Evolutionary conservation across 2,888 invertebrate genomes (phyloP).

Genomic region (Busseola fusca): DNA sequence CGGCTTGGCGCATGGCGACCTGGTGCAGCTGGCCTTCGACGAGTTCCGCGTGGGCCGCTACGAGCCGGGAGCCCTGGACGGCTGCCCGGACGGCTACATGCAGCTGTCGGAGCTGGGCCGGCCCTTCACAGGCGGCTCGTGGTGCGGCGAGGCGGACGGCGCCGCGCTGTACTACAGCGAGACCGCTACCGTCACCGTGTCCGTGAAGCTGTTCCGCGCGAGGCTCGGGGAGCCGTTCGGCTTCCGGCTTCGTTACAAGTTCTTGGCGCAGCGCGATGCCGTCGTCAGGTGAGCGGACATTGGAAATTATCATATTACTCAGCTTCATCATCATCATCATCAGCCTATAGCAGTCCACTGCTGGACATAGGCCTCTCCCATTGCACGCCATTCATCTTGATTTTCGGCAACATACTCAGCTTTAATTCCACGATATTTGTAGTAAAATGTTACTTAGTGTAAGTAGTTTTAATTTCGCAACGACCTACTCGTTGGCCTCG

Average conservation of each 20-base stretch:
- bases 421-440: not conserved
- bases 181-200: conserved; percentile 96
- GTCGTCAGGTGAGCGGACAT: conserved; percentile 89
- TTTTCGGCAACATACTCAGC: too few relatives aligned
- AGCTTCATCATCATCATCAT: too few relatives aligned
- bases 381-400: too few relatives aligned
- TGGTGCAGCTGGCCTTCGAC: conserved; percentile 96
- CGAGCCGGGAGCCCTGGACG: conserved; percentile 92
- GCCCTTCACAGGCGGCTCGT: conserved; percentile 96
- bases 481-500: too few relatives aligned
- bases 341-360: too few relatives aligned
- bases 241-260: conserved; percentile 94
- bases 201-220: conserved; percentile 93
- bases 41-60: conserved; percentile 96
- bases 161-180: conserved; percentile 96
- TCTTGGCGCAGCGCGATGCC: conserved; percentile 94
- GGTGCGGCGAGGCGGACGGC: conserved; percentile 95
- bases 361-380: too few relatives aligned
- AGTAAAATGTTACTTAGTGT: not conserved
- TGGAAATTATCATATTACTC: not conserved
- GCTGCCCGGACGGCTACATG: conserved; percentile 96
- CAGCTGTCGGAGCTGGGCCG: conserved; percentile 95
- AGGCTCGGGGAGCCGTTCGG: conserved; percentile 93
- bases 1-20: conserved; percentile 95
- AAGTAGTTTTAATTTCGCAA: not conserved